Percentiles rank a stretch among this genome's conserved stretches.
These are phyloP conservation scores for Syrista parreyssii DNA, from an alignment of 2,888 invertebrate species.

Conservation along the genomic window DNA sequence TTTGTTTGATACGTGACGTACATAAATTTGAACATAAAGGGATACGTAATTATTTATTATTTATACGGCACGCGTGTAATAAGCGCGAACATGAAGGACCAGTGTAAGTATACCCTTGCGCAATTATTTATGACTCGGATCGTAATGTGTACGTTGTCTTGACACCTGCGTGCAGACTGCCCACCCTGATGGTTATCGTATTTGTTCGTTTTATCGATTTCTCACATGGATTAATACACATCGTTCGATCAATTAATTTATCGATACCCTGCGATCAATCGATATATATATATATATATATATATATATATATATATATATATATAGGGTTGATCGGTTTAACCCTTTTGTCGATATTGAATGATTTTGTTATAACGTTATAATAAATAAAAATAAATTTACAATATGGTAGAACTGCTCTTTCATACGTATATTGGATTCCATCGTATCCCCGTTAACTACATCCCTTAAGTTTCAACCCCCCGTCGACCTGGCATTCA, in stretches of 20 bases:
- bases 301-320: background rate
- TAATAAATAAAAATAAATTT: background rate
- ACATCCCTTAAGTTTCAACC: background rate
- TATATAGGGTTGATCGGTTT: too few species aligned
- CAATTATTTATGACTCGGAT: background rate
- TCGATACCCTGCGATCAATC: too few species aligned
- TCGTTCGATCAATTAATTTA: background rate
- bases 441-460: background rate
- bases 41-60: conserved; percentile 24
- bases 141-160: background rate
- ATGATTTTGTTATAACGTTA: background rate
- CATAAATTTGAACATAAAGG: background rate
- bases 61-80: conserved; percentile 24
- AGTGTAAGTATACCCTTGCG: background rate
- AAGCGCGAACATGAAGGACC: conserved; percentile 8
- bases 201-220: background rate
- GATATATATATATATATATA: background rate
- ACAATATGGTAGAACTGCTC: background rate
- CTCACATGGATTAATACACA: background rate
- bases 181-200: background rate
- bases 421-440: background rate
- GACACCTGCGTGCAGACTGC: background rate
- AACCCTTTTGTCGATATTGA: too few species aligned
- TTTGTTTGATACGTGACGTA: background rate
- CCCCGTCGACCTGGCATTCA: background rate